Evolutionary conservation across 2,797 vertebrate species (phyloP).

Genomic region (Australoheros facetus): DNA sequence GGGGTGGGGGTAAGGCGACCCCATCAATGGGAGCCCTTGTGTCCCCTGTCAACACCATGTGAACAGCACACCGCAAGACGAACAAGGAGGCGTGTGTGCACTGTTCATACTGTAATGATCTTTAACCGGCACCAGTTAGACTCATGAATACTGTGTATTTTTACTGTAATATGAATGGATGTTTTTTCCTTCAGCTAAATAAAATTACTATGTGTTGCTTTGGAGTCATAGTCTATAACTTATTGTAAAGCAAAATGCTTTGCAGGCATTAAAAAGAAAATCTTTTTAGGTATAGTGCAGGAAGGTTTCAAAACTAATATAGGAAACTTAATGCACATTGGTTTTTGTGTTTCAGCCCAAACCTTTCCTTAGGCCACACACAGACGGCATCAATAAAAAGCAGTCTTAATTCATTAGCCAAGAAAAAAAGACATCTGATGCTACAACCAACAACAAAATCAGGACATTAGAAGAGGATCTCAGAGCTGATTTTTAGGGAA

Average conservation of each 20-base stretch:
- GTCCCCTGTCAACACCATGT: conserved; percentile 60
- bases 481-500: not conserved
- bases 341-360: not conserved
- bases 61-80: conserved; percentile 54
- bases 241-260: not conserved
- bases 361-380: not conserved
- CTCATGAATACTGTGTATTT: conserved; percentile 14
- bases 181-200: not conserved
- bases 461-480: not conserved
- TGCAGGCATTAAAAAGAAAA: not conserved
- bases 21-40: conserved; percentile 77
- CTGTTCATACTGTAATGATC: conserved; percentile 30
- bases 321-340: not conserved
- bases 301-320: not conserved
- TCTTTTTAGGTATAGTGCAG: not conserved
- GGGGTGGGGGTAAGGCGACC: conserved; percentile 42
- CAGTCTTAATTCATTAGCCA: not conserved
- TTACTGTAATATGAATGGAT: conserved; percentile 29
- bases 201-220: not conserved
- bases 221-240: not conserved
- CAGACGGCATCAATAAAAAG: not conserved
- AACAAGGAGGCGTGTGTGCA: conserved; percentile 69
- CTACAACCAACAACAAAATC: not conserved
- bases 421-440: not conserved
- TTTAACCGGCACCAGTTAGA: conserved; percentile 35